Percentiles rank a stretch among this genome's conserved stretches.
Evolutionary conservation across 2,888 invertebrate genomes (phyloP).

Genomic region (Sympetrum striolatum): DNA sequence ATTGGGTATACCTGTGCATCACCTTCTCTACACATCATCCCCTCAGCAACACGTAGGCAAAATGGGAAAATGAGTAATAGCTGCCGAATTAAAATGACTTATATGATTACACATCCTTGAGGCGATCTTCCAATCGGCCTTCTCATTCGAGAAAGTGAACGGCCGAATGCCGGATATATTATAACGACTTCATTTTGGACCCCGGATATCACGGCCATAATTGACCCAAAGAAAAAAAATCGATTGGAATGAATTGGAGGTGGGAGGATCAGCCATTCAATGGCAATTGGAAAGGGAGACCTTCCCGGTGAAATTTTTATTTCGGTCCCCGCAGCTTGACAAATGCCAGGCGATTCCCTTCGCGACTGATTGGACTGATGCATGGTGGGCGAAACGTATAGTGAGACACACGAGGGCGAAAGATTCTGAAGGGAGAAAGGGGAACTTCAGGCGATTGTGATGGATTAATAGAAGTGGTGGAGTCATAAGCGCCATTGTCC

Average conservation of each 20-base stretch:
- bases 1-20: too few species aligned
- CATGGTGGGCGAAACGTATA: neutral
- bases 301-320: neutral
- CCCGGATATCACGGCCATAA: neutral
- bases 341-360: neutral
- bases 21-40: neutral
- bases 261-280: neutral
- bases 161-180: neutral
- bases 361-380: neutral
- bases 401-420: too few species aligned
- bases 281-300: neutral
- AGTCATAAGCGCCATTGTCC: neutral
- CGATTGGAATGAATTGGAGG: neutral
- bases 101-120: neutral
- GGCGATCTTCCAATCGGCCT: neutral
- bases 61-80: neutral
- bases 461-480: neutral
- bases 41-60: neutral
- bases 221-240: neutral
- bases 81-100: neutral
- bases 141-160: neutral
- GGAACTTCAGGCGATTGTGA: neutral
- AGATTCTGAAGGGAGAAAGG: neutral
- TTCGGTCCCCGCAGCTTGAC: neutral
- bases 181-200: slow-evolving; percentile 25